Conservation (phyloP, 2,113 vertebrate genomes). For the Antechinus stuartii region DNA sequence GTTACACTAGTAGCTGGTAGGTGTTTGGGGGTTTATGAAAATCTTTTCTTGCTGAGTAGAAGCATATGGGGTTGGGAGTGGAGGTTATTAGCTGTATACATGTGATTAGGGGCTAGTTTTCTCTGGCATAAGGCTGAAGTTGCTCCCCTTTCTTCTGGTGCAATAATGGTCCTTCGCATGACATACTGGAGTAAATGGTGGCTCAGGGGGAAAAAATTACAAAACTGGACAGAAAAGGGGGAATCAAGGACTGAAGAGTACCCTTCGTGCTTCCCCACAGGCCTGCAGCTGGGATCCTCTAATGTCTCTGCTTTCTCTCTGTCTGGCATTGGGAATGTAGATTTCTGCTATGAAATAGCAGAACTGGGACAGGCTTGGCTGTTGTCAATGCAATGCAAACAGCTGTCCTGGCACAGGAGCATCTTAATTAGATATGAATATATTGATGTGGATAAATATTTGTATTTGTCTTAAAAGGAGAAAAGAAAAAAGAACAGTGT, state of each 20-base stretch:
- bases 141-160: background rate
- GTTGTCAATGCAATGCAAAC: background rate
- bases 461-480: background rate
- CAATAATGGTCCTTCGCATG: background rate
- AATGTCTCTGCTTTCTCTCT: background rate
- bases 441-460: constrained; percentile 6
- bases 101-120: background rate
- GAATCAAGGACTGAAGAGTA: background rate
- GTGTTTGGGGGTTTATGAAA: background rate
- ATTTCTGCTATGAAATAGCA: background rate
- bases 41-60: background rate
- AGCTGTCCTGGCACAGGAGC: background rate
- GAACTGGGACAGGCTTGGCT: background rate
- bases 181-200: background rate
- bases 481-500: background rate
- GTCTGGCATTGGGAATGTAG: background rate
- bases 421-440: constrained; percentile 2
- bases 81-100: background rate
- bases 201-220: background rate
- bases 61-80: background rate
- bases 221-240: background rate
- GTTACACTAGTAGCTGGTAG: background rate
- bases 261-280: background rate
- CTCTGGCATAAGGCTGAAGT: background rate
- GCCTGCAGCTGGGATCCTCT: background rate